phyloP scores from a whole-genome alignment of 2,797 vertebrate genomes.

The Chloroceryle amazona region DNA sequence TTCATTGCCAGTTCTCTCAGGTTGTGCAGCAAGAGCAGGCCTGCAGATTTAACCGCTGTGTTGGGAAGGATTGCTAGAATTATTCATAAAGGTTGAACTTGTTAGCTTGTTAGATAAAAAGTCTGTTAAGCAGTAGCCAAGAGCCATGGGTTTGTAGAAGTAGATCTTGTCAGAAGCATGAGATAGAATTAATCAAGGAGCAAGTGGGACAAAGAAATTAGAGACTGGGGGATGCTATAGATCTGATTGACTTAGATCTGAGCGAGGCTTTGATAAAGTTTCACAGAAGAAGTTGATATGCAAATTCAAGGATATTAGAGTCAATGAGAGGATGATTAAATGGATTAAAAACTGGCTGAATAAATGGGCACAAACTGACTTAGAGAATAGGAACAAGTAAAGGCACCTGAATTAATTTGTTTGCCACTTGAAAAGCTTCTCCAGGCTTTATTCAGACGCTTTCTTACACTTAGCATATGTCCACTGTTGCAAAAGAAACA shows the following conservation, averaged over 20 bases:
- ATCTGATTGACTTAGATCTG: conserved; percentile 15
- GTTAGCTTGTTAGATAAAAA: conserved; percentile 46
- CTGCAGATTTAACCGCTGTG: conserved; percentile 17
- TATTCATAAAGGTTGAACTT: conserved; percentile 53
- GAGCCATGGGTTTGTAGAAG: conserved; percentile 40
- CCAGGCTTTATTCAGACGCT: not conserved
- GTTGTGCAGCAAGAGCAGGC: not conserved
- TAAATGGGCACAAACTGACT: not conserved
- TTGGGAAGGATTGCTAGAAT: conserved; percentile 18
- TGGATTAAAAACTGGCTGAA: not conserved
- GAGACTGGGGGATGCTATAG: not conserved
- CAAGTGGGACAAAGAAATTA: conserved; percentile 39
- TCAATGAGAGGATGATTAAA: conserved; percentile 31
- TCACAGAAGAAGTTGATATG: not conserved
- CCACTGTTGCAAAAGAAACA: not conserved
- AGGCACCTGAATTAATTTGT: not conserved
- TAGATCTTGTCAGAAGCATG: conserved; percentile 23
- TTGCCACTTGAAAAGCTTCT: not conserved
- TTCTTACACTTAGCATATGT: not conserved
- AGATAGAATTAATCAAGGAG: conserved; percentile 47
- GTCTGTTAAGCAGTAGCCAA: conserved; percentile 11
- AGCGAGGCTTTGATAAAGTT: conserved; percentile 32
- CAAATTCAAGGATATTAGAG: conserved; percentile 28
- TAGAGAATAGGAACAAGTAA: not conserved
- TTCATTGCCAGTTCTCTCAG: not conserved